Evolutionary conservation across 2,113 vertebrate genomes (phyloP).

Genomic region (Psophia crepitans): DNA sequence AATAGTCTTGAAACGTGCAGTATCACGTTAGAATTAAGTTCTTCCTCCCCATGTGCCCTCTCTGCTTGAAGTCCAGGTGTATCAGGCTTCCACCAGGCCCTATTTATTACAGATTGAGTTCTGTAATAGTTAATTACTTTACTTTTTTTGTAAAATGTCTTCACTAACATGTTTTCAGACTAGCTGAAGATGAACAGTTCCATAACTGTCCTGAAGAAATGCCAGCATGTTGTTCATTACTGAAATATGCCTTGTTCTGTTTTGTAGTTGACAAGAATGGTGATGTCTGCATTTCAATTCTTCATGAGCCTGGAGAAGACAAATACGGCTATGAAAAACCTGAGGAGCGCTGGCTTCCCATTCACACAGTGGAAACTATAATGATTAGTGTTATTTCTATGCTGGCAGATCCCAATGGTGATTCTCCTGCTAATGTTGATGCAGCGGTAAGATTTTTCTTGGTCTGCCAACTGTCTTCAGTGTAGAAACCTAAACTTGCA

Average conservation of each 20-base stretch:
- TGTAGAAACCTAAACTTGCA: neutral
- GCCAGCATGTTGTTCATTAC: neutral
- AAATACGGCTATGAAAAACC: slow-evolving; percentile 99
- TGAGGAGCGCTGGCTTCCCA: slow-evolving; percentile 98
- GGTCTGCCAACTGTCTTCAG: neutral
- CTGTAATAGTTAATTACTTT: neutral
- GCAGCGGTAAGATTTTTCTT: slow-evolving; percentile 87
- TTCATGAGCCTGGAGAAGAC: slow-evolving; percentile 98
- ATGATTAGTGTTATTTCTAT: slow-evolving; percentile 99
- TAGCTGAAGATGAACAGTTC: neutral
- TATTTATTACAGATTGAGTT: neutral
- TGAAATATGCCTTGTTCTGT: slow-evolving; percentile 33
- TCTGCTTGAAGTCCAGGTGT: neutral
- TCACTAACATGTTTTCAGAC: neutral
- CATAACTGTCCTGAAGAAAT: neutral
- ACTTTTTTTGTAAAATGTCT: neutral
- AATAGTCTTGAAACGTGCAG: neutral
- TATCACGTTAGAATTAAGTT: neutral
- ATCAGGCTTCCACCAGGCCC: neutral
- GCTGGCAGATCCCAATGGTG: slow-evolving; percentile 98
- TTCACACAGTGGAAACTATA: slow-evolving; percentile 99
- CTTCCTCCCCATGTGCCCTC: neutral
- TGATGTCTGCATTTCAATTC: slow-evolving; percentile 99
- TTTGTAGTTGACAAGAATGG: slow-evolving; percentile 96
- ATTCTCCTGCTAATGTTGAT: slow-evolving; percentile 97